Conservation (phyloP, 1,140 invertebrate species). For the Drosophila erecta region DNA sequence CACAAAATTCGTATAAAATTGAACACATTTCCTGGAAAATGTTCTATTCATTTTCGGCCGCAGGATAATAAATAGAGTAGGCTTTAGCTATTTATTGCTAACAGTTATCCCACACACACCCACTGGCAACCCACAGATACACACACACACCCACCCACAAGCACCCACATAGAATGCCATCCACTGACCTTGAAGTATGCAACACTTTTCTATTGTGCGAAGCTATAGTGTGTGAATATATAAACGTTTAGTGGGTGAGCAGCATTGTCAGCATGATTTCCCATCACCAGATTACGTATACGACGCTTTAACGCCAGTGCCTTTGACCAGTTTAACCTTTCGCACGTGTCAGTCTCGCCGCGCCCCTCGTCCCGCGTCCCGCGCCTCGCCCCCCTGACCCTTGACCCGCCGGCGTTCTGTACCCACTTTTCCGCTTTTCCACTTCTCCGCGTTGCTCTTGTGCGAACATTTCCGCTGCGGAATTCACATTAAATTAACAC, state of each 20-base stretch:
- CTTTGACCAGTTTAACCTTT: slow-evolving; percentile 76
- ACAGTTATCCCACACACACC: slow-evolving; percentile 9
- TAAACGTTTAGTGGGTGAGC: slow-evolving; percentile 10
- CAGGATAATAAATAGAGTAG: slow-evolving; percentile 40
- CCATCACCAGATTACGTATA: slow-evolving; percentile 58
- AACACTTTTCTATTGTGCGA: slow-evolving; percentile 63
- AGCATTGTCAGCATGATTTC: slow-evolving; percentile 63
- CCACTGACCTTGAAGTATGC: slow-evolving; percentile 76
- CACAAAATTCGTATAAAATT: slow-evolving; percentile 20
- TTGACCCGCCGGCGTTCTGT: background rate
- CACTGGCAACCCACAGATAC: background rate
- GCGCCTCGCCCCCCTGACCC: background rate
- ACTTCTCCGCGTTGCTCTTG: slow-evolving; percentile 3
- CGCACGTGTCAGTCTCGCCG: slow-evolving; percentile 51
- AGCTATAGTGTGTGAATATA: slow-evolving; percentile 13
- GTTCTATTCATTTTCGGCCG: slow-evolving; percentile 24
- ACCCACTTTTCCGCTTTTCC: slow-evolving; percentile 5
- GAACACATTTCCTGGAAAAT: slow-evolving; percentile 12
- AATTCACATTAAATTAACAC: slow-evolving; percentile 79
- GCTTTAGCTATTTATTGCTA: slow-evolving; percentile 32
- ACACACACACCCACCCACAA: slow-evolving; percentile 6
- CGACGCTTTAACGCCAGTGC: slow-evolving; percentile 60
- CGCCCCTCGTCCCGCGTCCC: background rate
- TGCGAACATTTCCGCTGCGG: slow-evolving; percentile 73
- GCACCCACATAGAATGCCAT: slow-evolving; percentile 17